Evolutionary conservation across 2,113 vertebrate species (phyloP), one percentile per base, ranked within the genome.

Genomic region (Gadus macrocephalus): DNA sequence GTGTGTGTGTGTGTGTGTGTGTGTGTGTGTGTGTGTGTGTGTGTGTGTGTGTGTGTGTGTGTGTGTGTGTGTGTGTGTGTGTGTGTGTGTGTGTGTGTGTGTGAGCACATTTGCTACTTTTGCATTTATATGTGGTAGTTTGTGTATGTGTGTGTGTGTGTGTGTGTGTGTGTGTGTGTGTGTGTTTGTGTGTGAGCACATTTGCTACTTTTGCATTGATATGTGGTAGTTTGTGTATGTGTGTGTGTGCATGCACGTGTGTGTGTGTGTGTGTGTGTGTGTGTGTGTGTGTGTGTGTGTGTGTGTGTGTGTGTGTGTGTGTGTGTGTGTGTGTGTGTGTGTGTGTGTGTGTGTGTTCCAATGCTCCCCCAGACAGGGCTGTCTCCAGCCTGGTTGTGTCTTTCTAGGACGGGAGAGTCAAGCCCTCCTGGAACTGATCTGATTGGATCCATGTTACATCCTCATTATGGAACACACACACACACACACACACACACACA

Each of bases 31-130:
- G n/a, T 59, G 58, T 59, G 58, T 59, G 17, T 59, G 17, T 2
- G 58, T 59, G 15, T 59, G 17, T 59, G 58, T 62, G 53, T 6
- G 31, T 49, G 16, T 70, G 58, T 66, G 31, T 71, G 22, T 27
- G 15, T 27, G 7, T 35, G 31, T 59, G 15, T 59, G 15, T 59
- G n/a, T 59, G n/a, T 59, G n/a, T 19, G 15, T 59, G 58, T 59
- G 58, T 59, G 58, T 59, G 58, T 19, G n/a, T 59, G 58, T 20
- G 20, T 20, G 20, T 20, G 20, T 20, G 22, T 27, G 15, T 27
- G 2, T 31, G 28, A 2, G 4, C 28, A 31, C 28, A 31, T 31
- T 31, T 31, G 28, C 2, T 4, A 31, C n/a, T 31, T 31, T 31
- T 8, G 27, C 8, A 6, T 15, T 63, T 3, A 15, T 15, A 27